phyloP scores from a whole-genome alignment of 1,140 invertebrate species.

The Heliconius melpomene region DNA sequence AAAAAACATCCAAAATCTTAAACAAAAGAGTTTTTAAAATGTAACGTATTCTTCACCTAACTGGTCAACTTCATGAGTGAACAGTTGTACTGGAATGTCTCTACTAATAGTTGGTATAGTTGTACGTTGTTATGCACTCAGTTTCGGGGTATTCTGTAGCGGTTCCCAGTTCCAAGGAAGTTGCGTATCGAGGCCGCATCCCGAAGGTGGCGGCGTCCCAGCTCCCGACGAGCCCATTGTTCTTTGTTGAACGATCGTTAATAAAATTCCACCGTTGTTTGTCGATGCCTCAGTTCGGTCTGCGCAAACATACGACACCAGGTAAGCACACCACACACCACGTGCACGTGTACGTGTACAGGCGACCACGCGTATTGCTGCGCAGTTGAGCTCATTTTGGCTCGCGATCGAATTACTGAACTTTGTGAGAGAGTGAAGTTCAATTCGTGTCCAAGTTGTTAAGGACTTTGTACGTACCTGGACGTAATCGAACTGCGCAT shows the following conservation, averaged over 20 bases:
- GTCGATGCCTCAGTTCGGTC: constrained; percentile 42
- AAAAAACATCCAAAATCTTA: not conserved
- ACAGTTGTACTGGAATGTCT: not conserved
- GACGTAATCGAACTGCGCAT: constrained; percentile 33
- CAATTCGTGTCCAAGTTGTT: constrained; percentile 63
- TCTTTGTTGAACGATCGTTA: constrained; percentile 49
- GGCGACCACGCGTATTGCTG: constrained; percentile 6
- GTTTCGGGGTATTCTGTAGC: constrained; percentile 9
- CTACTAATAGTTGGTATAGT: not conserved
- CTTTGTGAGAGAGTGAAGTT: constrained; percentile 49
- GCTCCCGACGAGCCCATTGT: constrained; percentile 41
- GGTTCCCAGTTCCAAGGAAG: constrained; percentile 26
- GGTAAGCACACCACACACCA: constrained; percentile 47
- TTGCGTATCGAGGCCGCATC: constrained; percentile 20
- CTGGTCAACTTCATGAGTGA: not conserved
- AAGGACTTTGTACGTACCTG: constrained; percentile 50
- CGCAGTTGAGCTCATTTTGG: constrained; percentile 32
- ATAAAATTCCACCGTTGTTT: constrained; percentile 52
- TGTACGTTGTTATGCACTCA: not conserved
- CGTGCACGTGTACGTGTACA: not conserved
- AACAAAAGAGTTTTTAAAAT: not conserved
- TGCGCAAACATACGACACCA: constrained; percentile 50
- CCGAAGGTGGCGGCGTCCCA: constrained; percentile 23
- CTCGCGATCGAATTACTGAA: constrained; percentile 4
- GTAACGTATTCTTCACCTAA: not conserved